phyloP scores from a whole-genome alignment of 2,888 invertebrate species.

The Malthinus seriepunctatus region DNA sequence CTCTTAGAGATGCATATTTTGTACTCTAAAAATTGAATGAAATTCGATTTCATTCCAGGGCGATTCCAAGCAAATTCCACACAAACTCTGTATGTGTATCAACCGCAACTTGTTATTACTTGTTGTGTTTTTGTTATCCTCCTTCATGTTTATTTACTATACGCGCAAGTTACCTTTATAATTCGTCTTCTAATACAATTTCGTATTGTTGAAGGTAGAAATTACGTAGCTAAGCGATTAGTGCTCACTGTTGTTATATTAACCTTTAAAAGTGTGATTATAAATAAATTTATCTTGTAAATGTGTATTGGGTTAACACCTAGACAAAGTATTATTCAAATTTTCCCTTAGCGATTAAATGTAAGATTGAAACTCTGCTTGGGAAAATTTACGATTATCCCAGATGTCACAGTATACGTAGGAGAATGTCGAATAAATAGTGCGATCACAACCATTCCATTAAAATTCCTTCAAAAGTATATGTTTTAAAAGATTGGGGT shows the following conservation, averaged over 20 bases:
- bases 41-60: no score
- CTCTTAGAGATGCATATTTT: no score
- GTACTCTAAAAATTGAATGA: no score
- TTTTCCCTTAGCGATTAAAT: conserved; percentile 17
- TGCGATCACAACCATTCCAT: conserved; percentile 10
- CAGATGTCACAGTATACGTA: conserved; percentile 17
- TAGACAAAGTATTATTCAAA: conserved; percentile 21
- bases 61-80: no score
- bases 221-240: no score
- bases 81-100: no score
- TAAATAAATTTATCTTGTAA: no score
- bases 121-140: conserved; percentile 5
- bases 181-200: conserved; percentile 1
- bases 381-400: conserved; percentile 25
- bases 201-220: not conserved
- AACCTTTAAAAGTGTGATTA: no score
- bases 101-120: not conserved
- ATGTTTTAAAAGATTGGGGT: no score
- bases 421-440: conserved; percentile 17
- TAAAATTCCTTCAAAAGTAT: not conserved
- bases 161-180: conserved; percentile 5
- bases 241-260: no score
- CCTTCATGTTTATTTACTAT: conserved; percentile 1
- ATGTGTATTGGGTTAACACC: not conserved
- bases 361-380: conserved; percentile 9